Evolutionary conservation across 1,140 invertebrate species (phyloP), one percentile per base, ranked within the genome.

Genomic region (Lineus longissimus): DNA sequence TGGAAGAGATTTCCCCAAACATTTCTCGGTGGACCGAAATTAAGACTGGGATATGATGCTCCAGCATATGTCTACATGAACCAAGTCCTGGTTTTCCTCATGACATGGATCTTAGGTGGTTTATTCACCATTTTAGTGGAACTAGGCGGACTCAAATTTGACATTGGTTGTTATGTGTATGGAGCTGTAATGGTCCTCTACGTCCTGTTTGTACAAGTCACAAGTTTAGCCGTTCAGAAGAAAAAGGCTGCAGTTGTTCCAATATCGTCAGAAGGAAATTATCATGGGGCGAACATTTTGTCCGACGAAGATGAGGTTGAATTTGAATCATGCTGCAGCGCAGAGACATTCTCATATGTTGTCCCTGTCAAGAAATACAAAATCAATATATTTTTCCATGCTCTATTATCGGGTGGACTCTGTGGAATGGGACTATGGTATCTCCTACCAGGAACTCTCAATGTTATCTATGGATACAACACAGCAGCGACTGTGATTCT

Each of bases 1-100:
- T 69, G 69, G 33, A 81, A 81, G 59, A 66, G 82, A 43, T 72
- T 83, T 40, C 73, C 80, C 13, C 80, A 83, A 71, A 84, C 82
- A 1, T 70, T 84, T 47, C 65, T 82, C 11, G 82, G 82, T 15
- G 82, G 82, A 22, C 73, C 79, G 15, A 77, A 79, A 57, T 63
- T 82, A 30, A 71, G 67, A 45, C 61, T 78, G 27, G 73, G 75
- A 25, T 80, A 76, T 63, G 70, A 73, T 65, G 73, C 74, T 9
- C 77, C 77, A 19, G 22, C 64, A n/a, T 81, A 77, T 71, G 76
- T 82, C 23, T 82, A 79, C 61, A 27, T 76, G 4, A 73, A 72
- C 27, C 80, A 81, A 66, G 64, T 78, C 13, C 17, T 73, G 0
- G 47, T 80, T 22, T 79, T 76, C 60, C 36, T 78, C 7, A 47